A percentile compares a stretch with the other conserved stretches of the same genome.
phyloP scores from a whole-genome alignment of 1,140 invertebrate genomes.

The Hyles vespertilio region DNA sequence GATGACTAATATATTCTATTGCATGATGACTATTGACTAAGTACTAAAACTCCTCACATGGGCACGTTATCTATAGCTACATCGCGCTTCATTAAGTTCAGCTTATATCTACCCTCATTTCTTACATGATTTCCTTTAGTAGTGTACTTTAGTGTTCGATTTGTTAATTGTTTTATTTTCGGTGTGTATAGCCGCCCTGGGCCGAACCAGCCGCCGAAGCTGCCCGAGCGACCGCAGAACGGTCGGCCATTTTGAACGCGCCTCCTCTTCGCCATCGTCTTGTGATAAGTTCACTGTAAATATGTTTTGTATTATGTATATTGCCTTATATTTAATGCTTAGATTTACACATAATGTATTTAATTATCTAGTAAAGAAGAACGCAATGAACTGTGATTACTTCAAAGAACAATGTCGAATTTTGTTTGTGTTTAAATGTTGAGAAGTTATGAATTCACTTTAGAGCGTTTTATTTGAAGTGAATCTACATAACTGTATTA shows the following conservation, averaged over 20 bases:
- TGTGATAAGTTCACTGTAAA: constrained; percentile 57
- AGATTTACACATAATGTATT: background rate
- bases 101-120: too few relatives aligned
- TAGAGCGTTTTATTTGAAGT: too few relatives aligned
- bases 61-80: too few relatives aligned
- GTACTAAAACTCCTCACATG: too few relatives aligned
- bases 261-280: constrained; percentile 45
- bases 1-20: too few relatives aligned
- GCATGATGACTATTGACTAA: too few relatives aligned
- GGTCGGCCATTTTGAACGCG: constrained; percentile 68
- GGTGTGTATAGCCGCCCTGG: constrained; percentile 61
- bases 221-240: constrained; percentile 74
- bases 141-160: background rate
- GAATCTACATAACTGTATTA: too few relatives aligned
- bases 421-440: constrained; percentile 9
- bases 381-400: background rate
- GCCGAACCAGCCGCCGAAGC: constrained; percentile 66
- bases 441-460: too few relatives aligned
- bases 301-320: constrained; percentile 27
- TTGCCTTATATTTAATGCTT: constrained; percentile 11
- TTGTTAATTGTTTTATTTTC: constrained; percentile 26
- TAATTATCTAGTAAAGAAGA: background rate
- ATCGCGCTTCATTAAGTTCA: too few relatives aligned
- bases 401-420: constrained; percentile 3
- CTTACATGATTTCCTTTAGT: background rate